Percentiles rank a stretch among this genome's conserved stretches.
phyloP scores from a whole-genome alignment of 2,888 invertebrate genomes.

The Nycteola revayana region DNA sequence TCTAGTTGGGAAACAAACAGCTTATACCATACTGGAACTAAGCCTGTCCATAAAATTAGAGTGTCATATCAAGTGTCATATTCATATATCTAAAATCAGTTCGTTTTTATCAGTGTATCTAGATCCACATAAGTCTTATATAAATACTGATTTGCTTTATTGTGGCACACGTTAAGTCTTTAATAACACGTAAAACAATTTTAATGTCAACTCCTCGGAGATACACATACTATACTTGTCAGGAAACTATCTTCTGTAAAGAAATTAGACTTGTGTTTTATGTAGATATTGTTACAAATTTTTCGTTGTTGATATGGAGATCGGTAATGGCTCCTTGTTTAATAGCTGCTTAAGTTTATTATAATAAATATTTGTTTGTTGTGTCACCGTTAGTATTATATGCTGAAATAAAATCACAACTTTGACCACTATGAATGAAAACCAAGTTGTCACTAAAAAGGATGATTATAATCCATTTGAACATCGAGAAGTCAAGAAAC shows the following conservation, averaged over 20 bases:
- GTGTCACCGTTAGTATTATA: too few relatives aligned
- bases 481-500: slow-evolving; percentile 68
- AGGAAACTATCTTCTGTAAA: too few relatives aligned
- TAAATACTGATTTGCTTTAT: slow-evolving; percentile 36
- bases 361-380: too few relatives aligned
- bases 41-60: slow-evolving; percentile 2
- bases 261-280: too few relatives aligned
- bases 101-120: slow-evolving; percentile 20
- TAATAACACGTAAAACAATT: slow-evolving; percentile 34
- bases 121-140: slow-evolving; percentile 30
- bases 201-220: too few relatives aligned
- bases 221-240: too few relatives aligned
- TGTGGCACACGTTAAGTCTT: slow-evolving; percentile 37
- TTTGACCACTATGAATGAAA: slow-evolving; percentile 35
- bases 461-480: slow-evolving; percentile 71
- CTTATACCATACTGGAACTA: slow-evolving; percentile 3
- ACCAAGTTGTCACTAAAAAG: slow-evolving; percentile 32
- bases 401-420: too few relatives aligned
- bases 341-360: too few relatives aligned
- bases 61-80: slow-evolving; percentile 2
- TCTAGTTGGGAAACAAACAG: background rate
- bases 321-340: too few relatives aligned
- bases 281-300: too few relatives aligned
- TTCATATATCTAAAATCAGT: slow-evolving; percentile 9
- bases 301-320: too few relatives aligned